phyloP scores from a whole-genome alignment of 2,888 invertebrate genomes.

The Philopedon plagiatum region DNA sequence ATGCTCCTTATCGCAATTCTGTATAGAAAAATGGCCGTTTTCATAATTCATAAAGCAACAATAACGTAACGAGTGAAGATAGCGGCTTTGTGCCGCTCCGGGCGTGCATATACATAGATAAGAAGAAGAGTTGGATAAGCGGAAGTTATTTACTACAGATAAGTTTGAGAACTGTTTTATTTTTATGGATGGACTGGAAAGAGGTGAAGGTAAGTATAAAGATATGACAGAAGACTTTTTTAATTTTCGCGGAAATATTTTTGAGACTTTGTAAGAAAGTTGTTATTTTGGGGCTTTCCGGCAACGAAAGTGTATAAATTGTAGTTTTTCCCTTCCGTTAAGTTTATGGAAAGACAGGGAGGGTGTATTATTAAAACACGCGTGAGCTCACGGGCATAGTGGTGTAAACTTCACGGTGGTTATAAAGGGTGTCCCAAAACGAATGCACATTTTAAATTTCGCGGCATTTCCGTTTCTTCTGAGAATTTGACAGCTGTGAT shows the following conservation, averaged over 20 bases:
- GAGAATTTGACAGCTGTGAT: no score
- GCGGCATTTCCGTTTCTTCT: no score
- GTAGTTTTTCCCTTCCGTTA: no score
- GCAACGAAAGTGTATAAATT: no score
- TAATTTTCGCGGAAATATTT: not conserved
- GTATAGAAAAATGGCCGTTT: constrained; percentile 51
- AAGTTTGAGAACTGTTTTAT: constrained; percentile 47
- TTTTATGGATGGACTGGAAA: constrained; percentile 39
- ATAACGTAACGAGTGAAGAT: constrained; percentile 51
- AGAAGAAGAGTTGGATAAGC: constrained; percentile 50
- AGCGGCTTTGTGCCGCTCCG: constrained; percentile 48
- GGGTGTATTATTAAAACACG: no score
- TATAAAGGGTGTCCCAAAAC: no score
- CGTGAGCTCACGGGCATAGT: no score
- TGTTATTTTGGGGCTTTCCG: no score
- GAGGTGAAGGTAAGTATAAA: not conserved
- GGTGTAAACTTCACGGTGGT: no score
- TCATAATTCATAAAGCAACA: constrained; percentile 53
- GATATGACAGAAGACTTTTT: not conserved
- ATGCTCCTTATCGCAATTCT: constrained; percentile 12
- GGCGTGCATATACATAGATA: constrained; percentile 51
- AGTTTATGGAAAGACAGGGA: no score
- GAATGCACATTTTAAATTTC: no score
- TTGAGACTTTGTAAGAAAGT: no score
- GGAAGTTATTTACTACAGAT: constrained; percentile 50